Evolutionary conservation across 2,888 invertebrate species (phyloP).

Genomic region (Macrosoma leucophasiata): DNA sequence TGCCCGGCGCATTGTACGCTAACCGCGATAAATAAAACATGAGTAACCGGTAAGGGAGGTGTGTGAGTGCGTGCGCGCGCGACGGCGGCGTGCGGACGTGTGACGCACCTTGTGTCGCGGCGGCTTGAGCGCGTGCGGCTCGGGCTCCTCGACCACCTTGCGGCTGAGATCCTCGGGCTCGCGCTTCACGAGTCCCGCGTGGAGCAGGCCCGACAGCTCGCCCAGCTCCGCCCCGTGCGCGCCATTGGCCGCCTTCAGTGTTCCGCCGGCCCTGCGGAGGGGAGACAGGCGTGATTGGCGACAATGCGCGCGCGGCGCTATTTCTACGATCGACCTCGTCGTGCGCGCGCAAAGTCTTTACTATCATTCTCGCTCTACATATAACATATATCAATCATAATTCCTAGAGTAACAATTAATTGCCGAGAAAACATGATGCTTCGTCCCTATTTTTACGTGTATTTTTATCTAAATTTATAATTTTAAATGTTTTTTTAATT

Average conservation of each 20-base stretch:
- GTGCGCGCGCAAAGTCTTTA: conserved; percentile 49
- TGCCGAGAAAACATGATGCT: no score
- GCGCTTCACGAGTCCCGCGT: conserved; percentile 83
- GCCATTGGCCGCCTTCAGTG: conserved; percentile 81
- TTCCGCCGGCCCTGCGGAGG: conserved; percentile 78
- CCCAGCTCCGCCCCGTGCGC: conserved; percentile 81
- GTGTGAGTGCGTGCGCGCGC: conserved; percentile 74
- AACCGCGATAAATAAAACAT: conserved; percentile 75
- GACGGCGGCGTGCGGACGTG: conserved; percentile 71
- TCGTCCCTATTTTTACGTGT: no score
- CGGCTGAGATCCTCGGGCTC: conserved; percentile 89
- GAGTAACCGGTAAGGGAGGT: conserved; percentile 70
- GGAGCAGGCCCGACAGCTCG: conserved; percentile 77
- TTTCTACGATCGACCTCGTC: conserved; percentile 34
- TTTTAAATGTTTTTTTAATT: no score
- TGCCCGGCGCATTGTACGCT: conserved; percentile 73
- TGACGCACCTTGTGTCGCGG: conserved; percentile 80
- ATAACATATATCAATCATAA: no score
- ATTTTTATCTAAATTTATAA: no score
- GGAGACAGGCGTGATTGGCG: conserved; percentile 70
- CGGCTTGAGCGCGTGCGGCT: conserved; percentile 78
- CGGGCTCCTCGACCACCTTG: conserved; percentile 78
- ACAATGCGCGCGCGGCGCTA: conserved; percentile 55
- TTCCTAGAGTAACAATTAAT: no score
- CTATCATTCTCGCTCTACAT: conserved; percentile 49